Evolutionary conservation across 2,113 vertebrate species (phyloP).

Genomic region (Thermophis baileyi): DNA sequence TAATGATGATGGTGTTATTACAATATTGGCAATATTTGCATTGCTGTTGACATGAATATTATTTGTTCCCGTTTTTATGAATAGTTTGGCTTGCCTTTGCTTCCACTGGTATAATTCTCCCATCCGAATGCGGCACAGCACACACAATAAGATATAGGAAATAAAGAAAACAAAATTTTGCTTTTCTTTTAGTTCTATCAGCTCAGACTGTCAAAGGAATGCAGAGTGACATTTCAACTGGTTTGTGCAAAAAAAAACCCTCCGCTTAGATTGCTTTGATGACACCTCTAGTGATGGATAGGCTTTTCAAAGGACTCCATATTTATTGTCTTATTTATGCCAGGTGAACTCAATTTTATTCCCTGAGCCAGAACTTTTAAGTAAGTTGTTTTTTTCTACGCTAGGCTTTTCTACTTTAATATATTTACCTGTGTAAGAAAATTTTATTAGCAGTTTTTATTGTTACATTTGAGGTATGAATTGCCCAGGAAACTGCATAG

Average conservation of each 20-base stretch:
- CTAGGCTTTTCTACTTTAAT: background rate
- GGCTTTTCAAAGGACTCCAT: background rate
- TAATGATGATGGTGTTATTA: background rate
- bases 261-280: background rate
- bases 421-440: background rate
- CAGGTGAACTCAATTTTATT: background rate
- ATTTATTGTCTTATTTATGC: background rate
- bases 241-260: background rate
- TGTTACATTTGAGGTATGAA: background rate
- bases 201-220: background rate
- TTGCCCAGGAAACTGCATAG: background rate
- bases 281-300: background rate
- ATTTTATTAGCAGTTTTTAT: background rate
- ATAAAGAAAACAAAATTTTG: background rate
- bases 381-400: background rate
- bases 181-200: background rate
- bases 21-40: background rate
- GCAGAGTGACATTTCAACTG: background rate
- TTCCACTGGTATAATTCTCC: background rate
- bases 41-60: background rate
- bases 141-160: background rate
- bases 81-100: background rate
- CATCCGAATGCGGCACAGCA: background rate
- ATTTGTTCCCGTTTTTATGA: background rate
- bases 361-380: background rate